A percentile compares a stretch with the other conserved stretches of the same genome.
phyloP scores from a whole-genome alignment of 2,113 vertebrate genomes.

The Crotalus viridis region DNA sequence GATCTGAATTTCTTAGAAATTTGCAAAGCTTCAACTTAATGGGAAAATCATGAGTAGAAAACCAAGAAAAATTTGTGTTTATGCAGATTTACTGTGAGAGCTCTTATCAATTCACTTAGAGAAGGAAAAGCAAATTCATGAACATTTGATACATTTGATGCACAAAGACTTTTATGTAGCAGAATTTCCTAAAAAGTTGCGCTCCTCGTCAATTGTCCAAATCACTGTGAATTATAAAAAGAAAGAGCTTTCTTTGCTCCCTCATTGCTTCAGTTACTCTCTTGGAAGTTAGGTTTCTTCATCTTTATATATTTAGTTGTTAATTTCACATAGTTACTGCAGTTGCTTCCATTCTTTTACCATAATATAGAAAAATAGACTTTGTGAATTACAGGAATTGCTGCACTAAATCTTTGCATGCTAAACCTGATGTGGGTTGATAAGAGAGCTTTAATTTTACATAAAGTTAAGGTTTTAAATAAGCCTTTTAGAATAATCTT shows the following conservation, averaged over 20 bases:
- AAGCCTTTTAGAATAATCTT: not conserved
- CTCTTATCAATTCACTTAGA: not conserved
- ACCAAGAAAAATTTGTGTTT: not conserved
- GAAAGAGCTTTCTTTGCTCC: slow-evolving; percentile 23
- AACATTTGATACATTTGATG: not conserved
- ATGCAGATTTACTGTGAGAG: not conserved
- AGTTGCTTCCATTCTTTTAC: not conserved
- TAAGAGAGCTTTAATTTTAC: not conserved
- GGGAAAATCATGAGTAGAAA: not conserved
- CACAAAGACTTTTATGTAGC: not conserved
- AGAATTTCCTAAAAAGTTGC: not conserved
- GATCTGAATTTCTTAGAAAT: not conserved
- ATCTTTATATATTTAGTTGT: not conserved
- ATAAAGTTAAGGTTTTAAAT: not conserved
- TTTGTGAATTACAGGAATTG: not conserved
- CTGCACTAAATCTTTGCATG: not conserved
- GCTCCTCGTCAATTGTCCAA: too few species aligned
- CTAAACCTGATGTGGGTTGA: not conserved
- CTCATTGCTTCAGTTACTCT: not conserved
- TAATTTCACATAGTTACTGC: not conserved
- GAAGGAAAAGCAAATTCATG: not conserved
- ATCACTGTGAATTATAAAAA: not conserved
- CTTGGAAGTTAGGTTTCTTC: slow-evolving; percentile 14
- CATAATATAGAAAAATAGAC: not conserved
- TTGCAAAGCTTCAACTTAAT: not conserved